Base-by-base conservation (phyloP, 1,140 invertebrate genomes). In the Telenomus remus region DNA sequence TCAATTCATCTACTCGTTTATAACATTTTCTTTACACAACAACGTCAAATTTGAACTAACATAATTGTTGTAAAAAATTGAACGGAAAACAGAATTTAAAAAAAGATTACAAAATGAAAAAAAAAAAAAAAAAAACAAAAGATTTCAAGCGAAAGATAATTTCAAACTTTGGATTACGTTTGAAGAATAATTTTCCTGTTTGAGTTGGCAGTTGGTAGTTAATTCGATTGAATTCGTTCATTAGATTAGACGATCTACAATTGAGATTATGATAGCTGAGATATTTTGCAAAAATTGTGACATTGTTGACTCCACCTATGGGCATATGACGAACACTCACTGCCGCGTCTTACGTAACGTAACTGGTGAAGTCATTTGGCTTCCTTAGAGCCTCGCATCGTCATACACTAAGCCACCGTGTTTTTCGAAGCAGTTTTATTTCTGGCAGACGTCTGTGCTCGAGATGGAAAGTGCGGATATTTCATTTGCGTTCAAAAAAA, bases 361-460 rank as follows among this genome's bases (percentile, higher is more conserved):
- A 14, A 48, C 65, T 57, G 74, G 74, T 76, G 74, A 76, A 76
- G 74, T 76, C 74, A 76, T 76, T 64, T 63, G 74, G 74, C 74
- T 76, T 76, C 74, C 59, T 71, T 66, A 51, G 74, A 70, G 46
- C 55, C 60, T 56, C 49, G 59, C 60, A 54, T 76, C 57, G 50
- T 61, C n/a, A 70, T 65, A 65, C 51, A 44, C 35, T 42, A 59
- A 49, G 55, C 64, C n/a, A n/a, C n/a, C 44, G 33, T 34, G 61
- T 39, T 66, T n/a, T 76, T 71, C 71, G 71, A 76, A 76, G 65
- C 55, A 63, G 15, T 57, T 68, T 76, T 71, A 76, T 71, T 71
- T 76, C 63, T 76, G 66, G 73, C 51, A n/a, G 13, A 46, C 19
- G 19, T n/a, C n/a, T n/a, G n/a, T n/a, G n/a, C n/a, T n/a, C 33